Evolutionary conservation across 2,888 invertebrate species (phyloP), one percentile per base, ranked within the genome.

Genomic region (Blastobasis lacticolella): DNA sequence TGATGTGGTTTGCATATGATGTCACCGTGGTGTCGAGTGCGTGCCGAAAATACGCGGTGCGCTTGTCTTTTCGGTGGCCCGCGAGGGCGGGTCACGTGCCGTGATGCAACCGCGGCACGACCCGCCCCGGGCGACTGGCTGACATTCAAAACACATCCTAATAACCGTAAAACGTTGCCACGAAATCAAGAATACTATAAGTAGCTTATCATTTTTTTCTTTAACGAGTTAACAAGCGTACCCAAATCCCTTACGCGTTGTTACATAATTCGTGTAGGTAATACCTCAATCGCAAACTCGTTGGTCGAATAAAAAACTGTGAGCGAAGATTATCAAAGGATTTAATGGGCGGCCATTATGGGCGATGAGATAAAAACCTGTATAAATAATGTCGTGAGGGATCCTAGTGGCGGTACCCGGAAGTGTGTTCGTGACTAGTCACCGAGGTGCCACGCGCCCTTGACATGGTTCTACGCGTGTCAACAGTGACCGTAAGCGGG

Each of bases 391-490:
- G 60, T 67, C 62, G 60, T 69, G 68, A 64, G 66, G 55, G 54
- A 58, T 61, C 52, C 57, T 57, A 8, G 23, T 9, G 38, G 38
- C 6, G 37, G 54, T 66, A 82, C 79, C 71, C 82, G 83, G 83
- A 85, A 83, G 64, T 65, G 57, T 55, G 47, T 63, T 66, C 59
- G 57, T 57, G 58, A 58, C 61, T 54, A 63, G 65, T 63, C 62
- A 57, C 59, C 59, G 60, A 60, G 49, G 36, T n/a, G 8, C 23
- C 63, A 62, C 59, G 47, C 58, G 60, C 61, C 86, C 86, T 86
- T 84, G 83, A 81, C 81, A 82, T 61, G 69, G 66, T 71, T 74
- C 62, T 57, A 55, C 50, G 62, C 58, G 57, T 57, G 60, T 62
- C 23, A 66, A 66, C 65, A 68, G 69, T 71, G 65, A 70, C 67